Evolutionary conservation across 2,797 vertebrate species (phyloP).

Genomic region (Pristis pectinata): DNA sequence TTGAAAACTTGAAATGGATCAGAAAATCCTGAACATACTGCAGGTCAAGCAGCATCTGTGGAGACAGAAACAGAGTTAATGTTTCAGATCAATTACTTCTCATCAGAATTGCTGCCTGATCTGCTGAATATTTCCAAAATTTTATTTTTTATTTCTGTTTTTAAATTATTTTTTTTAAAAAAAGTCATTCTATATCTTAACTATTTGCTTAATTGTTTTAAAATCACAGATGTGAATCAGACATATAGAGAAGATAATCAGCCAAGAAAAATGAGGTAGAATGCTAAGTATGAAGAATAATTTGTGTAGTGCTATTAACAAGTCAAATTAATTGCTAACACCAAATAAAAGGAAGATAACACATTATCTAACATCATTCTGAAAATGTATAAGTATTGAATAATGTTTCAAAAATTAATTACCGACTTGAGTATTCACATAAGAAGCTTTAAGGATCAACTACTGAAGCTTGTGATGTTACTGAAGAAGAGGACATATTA

Average conservation of each 20-base stretch:
- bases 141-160: not conserved
- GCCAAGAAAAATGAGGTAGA: not conserved
- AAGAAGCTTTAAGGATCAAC: not conserved
- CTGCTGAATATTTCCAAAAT: no score
- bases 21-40: no score
- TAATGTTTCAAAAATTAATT: not conserved
- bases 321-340: not conserved
- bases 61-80: no score
- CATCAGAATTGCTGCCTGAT: no score
- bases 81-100: no score
- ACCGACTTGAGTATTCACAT: not conserved
- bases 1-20: no score
- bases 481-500: not conserved
- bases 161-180: not conserved
- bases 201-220: not conserved
- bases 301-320: not conserved
- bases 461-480: not conserved
- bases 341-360: not conserved
- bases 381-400: not conserved
- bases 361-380: not conserved
- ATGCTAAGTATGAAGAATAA: not conserved
- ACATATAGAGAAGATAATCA: not conserved
- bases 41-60: no score
- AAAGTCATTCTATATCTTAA: no score
- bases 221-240: not conserved